phyloP scores from a whole-genome alignment of 35 echinoderm and acorn worm genomes.

The Nesometra sesokonis region DNA sequence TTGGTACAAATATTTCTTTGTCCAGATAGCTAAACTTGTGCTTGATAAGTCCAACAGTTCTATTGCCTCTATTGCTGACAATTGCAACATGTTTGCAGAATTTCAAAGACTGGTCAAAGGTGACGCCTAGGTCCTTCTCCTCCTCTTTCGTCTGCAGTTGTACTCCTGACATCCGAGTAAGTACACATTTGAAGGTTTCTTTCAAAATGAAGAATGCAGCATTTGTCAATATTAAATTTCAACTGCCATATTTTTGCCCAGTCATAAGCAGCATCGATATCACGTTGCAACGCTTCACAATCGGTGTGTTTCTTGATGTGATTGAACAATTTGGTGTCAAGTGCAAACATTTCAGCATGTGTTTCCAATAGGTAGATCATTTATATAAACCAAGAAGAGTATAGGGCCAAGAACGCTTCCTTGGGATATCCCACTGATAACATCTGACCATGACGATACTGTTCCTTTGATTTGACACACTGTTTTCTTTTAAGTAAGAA shows the following conservation, averaged over 20 bases:
- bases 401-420: slow-evolving; percentile 7
- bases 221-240: not conserved
- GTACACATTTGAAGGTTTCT: not conserved
- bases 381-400: not conserved
- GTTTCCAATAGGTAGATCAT: slow-evolving; percentile 3
- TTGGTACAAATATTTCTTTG: not conserved
- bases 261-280: not conserved
- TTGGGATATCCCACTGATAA: slow-evolving; percentile 4
- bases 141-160: not conserved
- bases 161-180: not conserved
- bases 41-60: not conserved
- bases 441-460: not conserved
- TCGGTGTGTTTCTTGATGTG: not conserved
- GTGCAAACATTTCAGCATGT: not conserved
- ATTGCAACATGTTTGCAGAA: not conserved
- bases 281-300: not conserved
- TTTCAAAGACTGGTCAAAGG: not conserved
- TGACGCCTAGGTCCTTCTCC: not conserved
- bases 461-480: not conserved
- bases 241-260: not conserved
- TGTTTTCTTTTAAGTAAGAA: slow-evolving; percentile 16
- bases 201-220: not conserved
- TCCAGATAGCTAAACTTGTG: not conserved
- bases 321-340: not conserved
- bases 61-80: not conserved